Evolutionary conservation across 2,888 invertebrate genomes (phyloP).

Genomic region (Clepsis dumicolana): DNA sequence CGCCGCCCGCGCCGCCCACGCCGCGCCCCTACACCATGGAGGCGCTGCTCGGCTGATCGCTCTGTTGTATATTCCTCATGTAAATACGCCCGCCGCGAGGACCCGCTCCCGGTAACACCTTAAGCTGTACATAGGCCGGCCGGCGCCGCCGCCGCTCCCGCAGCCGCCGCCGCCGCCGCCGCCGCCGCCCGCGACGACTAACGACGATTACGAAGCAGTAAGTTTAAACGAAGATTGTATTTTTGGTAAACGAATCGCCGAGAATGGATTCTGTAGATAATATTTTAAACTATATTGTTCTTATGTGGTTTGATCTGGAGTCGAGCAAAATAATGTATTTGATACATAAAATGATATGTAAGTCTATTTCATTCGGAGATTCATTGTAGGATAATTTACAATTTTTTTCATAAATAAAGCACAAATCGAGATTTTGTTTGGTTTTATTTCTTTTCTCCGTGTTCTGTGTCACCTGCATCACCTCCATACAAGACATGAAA

Average conservation of each 20-base stretch:
- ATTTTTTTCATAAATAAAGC: conserved; percentile 90
- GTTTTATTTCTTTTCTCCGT: conserved; percentile 73
- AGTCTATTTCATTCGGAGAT: conserved; percentile 87
- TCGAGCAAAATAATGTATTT: conserved; percentile 85
- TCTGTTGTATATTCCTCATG: conserved; percentile 69
- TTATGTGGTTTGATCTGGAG: conserved; percentile 86
- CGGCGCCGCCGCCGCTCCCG: conserved; percentile 44
- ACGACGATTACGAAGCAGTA: conserved; percentile 49
- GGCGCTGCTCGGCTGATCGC: conserved; percentile 86
- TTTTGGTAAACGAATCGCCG: conserved; percentile 85
- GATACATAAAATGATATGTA: conserved; percentile 86
- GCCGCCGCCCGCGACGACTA: conserved; percentile 44
- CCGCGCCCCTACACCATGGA: conserved; percentile 89
- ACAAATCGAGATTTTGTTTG: conserved; percentile 83
- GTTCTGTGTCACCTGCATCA: neutral
- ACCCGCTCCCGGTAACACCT: conserved; percentile 45
- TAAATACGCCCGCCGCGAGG: conserved; percentile 60
- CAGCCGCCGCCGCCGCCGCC: conserved; percentile 43
- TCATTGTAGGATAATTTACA: conserved; percentile 89
- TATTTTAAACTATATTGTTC: conserved; percentile 85
- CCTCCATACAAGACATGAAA: neutral
- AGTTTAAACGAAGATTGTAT: conserved; percentile 77
- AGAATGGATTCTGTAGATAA: conserved; percentile 85
- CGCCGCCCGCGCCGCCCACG: conserved; percentile 56
- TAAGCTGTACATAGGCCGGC: conserved; percentile 42